Percentiles rank a stretch among this genome's conserved stretches.
phyloP scores from a whole-genome alignment of 35 echinoderm and acorn worm genomes.

The Heliocidaris tuberculata region DNA sequence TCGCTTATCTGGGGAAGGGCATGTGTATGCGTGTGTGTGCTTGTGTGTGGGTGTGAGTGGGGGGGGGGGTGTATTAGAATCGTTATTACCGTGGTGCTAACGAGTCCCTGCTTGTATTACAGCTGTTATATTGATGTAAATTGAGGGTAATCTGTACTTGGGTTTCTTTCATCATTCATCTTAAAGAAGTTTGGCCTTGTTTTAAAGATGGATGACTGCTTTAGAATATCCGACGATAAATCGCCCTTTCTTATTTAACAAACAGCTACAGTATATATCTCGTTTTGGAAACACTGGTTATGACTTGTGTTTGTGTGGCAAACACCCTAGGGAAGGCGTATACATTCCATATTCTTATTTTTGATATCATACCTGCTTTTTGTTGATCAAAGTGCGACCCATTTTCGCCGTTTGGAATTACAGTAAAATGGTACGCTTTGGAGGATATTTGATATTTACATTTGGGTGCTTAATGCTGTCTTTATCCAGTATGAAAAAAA shows the following conservation, averaged over 20 bases:
- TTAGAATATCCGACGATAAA: not conserved
- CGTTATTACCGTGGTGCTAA: no score
- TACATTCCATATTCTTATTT: not conserved
- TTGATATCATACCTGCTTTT: not conserved
- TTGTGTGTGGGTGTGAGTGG: no score
- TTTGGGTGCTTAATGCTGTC: not conserved
- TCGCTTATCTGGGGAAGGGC: no score
- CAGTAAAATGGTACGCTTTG: not conserved
- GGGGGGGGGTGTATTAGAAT: no score
- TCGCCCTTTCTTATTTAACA: not conserved
- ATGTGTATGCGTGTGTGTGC: no score
- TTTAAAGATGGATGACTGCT: not conserved
- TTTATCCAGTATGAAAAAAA: not conserved
- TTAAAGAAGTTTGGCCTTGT: not conserved
- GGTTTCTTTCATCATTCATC: not conserved
- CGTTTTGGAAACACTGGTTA: not conserved
- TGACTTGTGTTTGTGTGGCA: not conserved
- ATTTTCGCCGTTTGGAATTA: not conserved
- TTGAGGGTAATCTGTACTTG: not conserved
- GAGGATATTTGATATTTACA: not conserved
- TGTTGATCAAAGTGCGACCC: not conserved
- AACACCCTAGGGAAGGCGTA: not conserved
- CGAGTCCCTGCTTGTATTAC: no score
- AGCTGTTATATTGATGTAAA: no score
- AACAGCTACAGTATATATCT: not conserved